Percentiles rank a stretch among this genome's conserved stretches.
phyloP scores from a whole-genome alignment of 2,113 vertebrate genomes.

The Mobula hypostoma region DNA sequence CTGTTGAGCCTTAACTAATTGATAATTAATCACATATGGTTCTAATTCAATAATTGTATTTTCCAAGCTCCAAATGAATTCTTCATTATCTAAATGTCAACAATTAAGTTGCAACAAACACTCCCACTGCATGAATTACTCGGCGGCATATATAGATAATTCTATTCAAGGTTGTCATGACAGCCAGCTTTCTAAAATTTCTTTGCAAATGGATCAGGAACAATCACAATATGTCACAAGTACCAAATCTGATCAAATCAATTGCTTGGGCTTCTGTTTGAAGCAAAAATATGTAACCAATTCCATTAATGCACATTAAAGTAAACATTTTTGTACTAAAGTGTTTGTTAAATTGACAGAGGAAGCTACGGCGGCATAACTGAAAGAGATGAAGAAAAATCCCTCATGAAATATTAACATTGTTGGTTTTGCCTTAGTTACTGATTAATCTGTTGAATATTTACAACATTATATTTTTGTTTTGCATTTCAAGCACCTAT shows the following conservation, averaged over 20 bases:
- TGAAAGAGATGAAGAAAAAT: not conserved
- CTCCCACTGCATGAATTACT: conserved; percentile 30
- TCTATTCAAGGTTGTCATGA: conserved; percentile 30
- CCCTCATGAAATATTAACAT: not conserved
- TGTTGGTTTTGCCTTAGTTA: not conserved
- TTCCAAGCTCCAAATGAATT: conserved; percentile 21
- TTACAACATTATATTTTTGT: not conserved
- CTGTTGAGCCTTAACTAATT: conserved; percentile 29
- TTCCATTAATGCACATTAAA: not conserved
- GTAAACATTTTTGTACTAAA: not conserved
- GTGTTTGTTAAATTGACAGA: not conserved
- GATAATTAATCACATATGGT: conserved; percentile 24
- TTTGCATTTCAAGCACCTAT: not conserved
- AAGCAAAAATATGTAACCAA: not conserved
- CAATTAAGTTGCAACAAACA: conserved; percentile 35
- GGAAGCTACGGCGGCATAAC: not conserved
- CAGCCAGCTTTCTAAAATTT: conserved; percentile 30
- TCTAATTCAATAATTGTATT: conserved; percentile 29
- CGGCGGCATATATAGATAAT: conserved; percentile 24
- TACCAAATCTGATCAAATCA: conserved; percentile 1
- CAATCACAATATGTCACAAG: not conserved
- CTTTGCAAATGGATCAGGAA: conserved; percentile 11
- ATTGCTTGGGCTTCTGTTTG: not conserved
- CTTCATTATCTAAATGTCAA: conserved; percentile 37
- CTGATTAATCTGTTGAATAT: not conserved